Conservation (phyloP, 2,113 vertebrate species). For the Megalops atlanticus region DNA sequence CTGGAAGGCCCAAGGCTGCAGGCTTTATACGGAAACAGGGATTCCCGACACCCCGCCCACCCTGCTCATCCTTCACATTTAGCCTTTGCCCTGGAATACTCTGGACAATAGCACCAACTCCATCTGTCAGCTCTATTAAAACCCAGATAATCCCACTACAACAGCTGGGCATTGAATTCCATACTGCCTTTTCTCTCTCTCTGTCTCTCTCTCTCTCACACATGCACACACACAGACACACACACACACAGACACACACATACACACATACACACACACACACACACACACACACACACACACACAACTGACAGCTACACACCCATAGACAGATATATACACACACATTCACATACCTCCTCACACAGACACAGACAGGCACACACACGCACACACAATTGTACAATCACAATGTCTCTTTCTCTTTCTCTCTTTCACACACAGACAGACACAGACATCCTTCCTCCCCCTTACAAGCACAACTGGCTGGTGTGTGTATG, state of each 20-base stretch:
- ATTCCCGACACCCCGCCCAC: neutral
- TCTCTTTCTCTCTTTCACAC: no score
- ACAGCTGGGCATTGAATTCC: constrained; percentile 64
- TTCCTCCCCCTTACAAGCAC: constrained; percentile 11
- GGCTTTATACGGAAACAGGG: no score
- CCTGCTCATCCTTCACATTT: constrained; percentile 64
- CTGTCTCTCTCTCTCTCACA: neutral
- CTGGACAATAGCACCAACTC: constrained; percentile 65
- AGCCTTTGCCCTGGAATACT: constrained; percentile 66
- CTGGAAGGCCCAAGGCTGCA: neutral
- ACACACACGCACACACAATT: neutral
- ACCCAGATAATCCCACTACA: constrained; percentile 71
- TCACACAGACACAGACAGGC: neutral
- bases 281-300: neutral
- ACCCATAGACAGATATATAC: constrained; percentile 5
- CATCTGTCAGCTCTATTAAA: constrained; percentile 75
- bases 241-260: constrained; percentile 8
- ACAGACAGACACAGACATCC: neutral
- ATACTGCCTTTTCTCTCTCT: constrained; percentile 16
- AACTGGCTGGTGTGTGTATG: neutral
- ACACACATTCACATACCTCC: neutral
- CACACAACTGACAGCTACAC: neutral
- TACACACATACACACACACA: constrained; percentile 6
- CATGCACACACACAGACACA: constrained; percentile 19
- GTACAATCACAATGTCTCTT: no score